These are phyloP conservation scores for Philopedon plagiatum DNA, from an alignment of 2,888 invertebrate species.

Conservation along the genomic window DNA sequence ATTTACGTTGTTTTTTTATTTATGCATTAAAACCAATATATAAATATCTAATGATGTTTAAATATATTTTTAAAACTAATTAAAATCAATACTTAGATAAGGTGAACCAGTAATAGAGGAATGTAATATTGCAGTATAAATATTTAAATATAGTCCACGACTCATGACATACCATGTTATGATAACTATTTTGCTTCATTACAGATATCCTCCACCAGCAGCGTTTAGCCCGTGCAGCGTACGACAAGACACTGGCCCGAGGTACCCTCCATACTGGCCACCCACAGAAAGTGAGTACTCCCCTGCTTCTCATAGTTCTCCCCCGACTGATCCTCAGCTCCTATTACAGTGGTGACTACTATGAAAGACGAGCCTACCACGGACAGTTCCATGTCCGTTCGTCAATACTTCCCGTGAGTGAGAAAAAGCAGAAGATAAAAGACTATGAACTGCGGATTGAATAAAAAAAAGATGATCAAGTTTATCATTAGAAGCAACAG, in stretches of 20 bases:
- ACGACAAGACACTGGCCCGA: constrained; percentile 68
- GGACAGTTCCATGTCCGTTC: constrained; percentile 16
- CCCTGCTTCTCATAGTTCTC: constrained; percentile 63
- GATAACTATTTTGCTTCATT: constrained; percentile 5
- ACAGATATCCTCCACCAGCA: constrained; percentile 64
- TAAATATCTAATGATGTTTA: no score
- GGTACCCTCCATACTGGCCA: constrained; percentile 67
- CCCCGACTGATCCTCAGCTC: constrained; percentile 65
- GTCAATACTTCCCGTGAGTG: constrained; percentile 31
- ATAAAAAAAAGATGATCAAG: not conserved
- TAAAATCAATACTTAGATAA: no score
- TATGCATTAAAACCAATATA: no score
- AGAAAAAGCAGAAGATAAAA: not conserved
- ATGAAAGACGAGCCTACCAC: constrained; percentile 55
- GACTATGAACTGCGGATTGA: not conserved
- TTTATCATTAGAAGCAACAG: not conserved
- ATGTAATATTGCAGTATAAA: no score
- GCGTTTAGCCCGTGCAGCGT: constrained; percentile 72
- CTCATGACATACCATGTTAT: no score
- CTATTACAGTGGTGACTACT: constrained; percentile 64
- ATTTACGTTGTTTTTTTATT: no score
- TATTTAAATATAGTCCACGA: no score
- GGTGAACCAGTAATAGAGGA: no score
- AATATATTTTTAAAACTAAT: no score
- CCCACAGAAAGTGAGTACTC: constrained; percentile 65